A percentile compares a stretch with the other conserved stretches of the same genome.
Conservation (phyloP, 2,113 vertebrate species). For the Aegotheles bennettii region DNA sequence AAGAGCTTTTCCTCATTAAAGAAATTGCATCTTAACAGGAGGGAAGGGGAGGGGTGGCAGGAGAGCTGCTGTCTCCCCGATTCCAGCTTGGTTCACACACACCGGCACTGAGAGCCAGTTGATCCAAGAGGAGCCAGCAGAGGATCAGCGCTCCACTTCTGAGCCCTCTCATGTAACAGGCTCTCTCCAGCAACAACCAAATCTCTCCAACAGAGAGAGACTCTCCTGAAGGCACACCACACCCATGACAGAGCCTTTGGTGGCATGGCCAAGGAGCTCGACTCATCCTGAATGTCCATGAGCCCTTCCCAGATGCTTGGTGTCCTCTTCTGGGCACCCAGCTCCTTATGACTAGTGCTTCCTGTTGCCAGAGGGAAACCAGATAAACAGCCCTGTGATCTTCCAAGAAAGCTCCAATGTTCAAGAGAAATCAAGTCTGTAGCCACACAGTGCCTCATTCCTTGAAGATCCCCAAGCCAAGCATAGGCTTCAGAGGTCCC, state of each 20-base stretch:
- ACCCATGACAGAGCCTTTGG: neutral
- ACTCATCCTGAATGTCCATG: neutral
- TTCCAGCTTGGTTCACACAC: neutral
- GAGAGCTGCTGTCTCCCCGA: conserved; percentile 26
- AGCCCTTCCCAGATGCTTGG: neutral
- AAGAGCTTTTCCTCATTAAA: conserved; percentile 69
- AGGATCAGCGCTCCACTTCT: neutral
- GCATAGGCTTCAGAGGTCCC: neutral
- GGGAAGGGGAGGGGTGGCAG: conserved; percentile 33
- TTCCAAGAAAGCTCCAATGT: neutral
- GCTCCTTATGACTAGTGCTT: neutral
- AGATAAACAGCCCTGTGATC: neutral
- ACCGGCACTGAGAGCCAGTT: neutral
- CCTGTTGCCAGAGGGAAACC: neutral
- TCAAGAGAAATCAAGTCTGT: neutral
- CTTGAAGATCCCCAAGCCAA: neutral
- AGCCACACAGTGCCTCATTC: neutral
- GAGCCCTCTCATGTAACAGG: neutral
- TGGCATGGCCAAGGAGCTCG: fast-evolving
- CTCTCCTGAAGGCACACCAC: neutral
- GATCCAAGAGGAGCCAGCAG: neutral
- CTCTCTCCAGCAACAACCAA: neutral
- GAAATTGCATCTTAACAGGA: conserved; percentile 72
- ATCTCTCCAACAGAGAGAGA: neutral
- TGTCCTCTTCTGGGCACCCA: neutral